A percentile compares a stretch with the other conserved stretches of the same genome.
Conservation (phyloP, 2,797 vertebrate genomes). For the Eleutherodactylus coqui region DNA sequence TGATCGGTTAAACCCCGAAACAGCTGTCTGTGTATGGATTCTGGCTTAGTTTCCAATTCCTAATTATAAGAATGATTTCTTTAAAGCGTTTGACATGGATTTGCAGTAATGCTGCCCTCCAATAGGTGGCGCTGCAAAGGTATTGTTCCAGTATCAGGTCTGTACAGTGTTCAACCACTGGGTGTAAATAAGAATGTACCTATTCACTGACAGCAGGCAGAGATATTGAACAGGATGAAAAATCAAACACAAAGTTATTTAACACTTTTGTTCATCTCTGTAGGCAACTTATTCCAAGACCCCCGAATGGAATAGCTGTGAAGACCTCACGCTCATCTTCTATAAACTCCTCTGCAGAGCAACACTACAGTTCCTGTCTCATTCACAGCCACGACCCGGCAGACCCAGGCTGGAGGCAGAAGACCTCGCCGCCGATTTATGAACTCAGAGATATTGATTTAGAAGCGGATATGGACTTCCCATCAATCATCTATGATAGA, state of each 20-base stretch:
- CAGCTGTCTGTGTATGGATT: too few relatives aligned
- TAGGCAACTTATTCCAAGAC: neutral
- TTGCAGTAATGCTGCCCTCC: too few relatives aligned
- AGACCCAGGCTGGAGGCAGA: neutral
- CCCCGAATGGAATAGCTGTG: constrained; percentile 15
- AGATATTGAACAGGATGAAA: too few relatives aligned
- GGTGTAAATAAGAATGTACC: too few relatives aligned
- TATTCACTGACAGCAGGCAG: too few relatives aligned
- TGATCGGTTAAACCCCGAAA: too few relatives aligned
- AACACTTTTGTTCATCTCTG: neutral
- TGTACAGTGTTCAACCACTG: too few relatives aligned
- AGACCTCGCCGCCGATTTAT: neutral
- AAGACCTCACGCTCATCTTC: constrained; percentile 20
- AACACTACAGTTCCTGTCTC: constrained; percentile 25
- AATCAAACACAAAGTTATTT: neutral
- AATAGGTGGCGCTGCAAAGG: too few relatives aligned
- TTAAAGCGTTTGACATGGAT: too few relatives aligned
- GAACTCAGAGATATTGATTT: neutral
- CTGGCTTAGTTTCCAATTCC: too few relatives aligned
- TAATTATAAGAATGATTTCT: too few relatives aligned
- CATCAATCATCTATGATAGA: neutral
- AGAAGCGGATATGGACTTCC: neutral
- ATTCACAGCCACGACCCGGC: neutral
- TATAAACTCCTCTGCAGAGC: constrained; percentile 41
- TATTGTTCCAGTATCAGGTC: too few relatives aligned